Percentiles rank a stretch among this genome's conserved stretches.
Conservation (phyloP, 2,888 invertebrate species). For the Zygothrica quintamaculata region DNA sequence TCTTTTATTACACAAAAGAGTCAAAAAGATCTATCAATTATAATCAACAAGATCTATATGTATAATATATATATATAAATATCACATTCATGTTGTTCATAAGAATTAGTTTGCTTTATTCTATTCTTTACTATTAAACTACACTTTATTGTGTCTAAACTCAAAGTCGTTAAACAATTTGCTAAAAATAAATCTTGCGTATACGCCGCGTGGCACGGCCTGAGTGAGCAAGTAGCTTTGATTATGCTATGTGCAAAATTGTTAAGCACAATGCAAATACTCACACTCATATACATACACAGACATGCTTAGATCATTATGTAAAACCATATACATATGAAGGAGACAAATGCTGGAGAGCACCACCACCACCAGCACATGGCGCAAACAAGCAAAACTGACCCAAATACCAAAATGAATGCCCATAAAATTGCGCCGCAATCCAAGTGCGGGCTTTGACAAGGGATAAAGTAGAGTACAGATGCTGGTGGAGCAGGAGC, state of each 20-base stretch:
- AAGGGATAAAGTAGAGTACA: not conserved
- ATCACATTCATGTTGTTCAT: conserved; percentile 4
- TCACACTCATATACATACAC: conserved; percentile 6
- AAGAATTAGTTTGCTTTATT: conserved; percentile 11
- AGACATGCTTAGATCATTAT: conserved; percentile 46
- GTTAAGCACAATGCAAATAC: conserved; percentile 28
- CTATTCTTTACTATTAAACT: conserved; percentile 16
- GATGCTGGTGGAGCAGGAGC: not conserved
- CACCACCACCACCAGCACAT: conserved; percentile 5
- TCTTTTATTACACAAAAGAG: too few species aligned
- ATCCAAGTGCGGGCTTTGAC: conserved; percentile 5
- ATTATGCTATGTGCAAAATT: conserved; percentile 64
- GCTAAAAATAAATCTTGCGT: conserved; percentile 77
- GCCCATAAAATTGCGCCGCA: conserved; percentile 66
- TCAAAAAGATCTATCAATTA: too few species aligned
- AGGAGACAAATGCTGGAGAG: conserved; percentile 31
- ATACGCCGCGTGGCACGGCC: conserved; percentile 56
- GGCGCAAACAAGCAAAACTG: conserved; percentile 60
- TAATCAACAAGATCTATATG: too few species aligned
- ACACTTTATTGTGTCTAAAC: conserved; percentile 65
- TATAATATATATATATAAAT: too few species aligned
- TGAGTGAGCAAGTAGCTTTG: conserved; percentile 54
- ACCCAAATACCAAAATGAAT: conserved; percentile 76
- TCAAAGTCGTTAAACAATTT: conserved; percentile 69
- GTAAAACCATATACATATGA: conserved; percentile 48